Evolutionary conservation across 2,113 vertebrate species (phyloP).

Genomic region (Hiodon alosoides): DNA sequence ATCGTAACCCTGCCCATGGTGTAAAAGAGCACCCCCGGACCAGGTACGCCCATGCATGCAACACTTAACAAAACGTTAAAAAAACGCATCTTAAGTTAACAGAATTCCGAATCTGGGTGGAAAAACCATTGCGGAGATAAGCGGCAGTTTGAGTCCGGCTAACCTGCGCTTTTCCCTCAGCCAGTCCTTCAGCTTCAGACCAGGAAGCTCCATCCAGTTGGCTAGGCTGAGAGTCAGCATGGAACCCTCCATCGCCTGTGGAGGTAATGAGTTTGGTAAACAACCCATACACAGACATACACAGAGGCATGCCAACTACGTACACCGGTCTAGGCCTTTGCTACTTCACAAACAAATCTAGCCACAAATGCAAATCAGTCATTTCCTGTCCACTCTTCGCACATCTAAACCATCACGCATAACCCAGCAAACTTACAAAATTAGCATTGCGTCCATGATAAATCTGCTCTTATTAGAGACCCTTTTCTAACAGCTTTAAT

Average conservation of each 20-base stretch:
- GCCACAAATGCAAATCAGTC: not conserved
- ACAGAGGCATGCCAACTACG: not conserved
- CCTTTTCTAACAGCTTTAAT: no score
- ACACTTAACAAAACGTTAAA: not conserved
- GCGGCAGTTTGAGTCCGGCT: not conserved
- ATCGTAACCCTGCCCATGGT: no score
- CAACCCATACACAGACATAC: conserved; percentile 1
- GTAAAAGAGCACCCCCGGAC: no score
- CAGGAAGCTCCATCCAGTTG: conserved; percentile 76
- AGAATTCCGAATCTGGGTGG: not conserved
- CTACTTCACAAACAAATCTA: not conserved
- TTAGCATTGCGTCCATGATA: no score
- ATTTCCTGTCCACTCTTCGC: no score
- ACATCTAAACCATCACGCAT: no score
- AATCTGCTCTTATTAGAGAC: no score
- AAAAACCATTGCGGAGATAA: not conserved
- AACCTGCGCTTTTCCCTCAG: conserved; percentile 71
- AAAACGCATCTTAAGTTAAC: not conserved
- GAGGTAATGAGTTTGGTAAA: not conserved
- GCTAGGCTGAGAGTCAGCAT: conserved; percentile 72
- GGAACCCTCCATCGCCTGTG: conserved; percentile 71
- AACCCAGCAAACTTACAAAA: no score
- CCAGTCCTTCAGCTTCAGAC: conserved; percentile 73
- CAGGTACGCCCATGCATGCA: no score
- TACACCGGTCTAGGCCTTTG: not conserved